Conservation (phyloP, 2,797 vertebrate genomes). For the Tiaroga cobitis region DNA sequence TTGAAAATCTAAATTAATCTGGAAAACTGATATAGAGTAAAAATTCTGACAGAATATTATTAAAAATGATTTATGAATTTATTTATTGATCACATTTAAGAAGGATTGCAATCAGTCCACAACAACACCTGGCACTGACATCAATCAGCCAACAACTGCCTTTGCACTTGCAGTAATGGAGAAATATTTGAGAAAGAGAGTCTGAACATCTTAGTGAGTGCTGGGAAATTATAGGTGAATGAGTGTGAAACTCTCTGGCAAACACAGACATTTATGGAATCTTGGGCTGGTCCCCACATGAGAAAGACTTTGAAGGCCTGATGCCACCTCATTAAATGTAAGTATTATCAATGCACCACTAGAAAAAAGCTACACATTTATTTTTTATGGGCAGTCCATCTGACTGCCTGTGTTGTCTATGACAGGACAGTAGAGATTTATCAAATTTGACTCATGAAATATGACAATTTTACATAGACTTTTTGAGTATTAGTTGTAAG, state of each 20-base stretch:
- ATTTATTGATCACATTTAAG: too few relatives aligned
- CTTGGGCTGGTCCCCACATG: constrained; percentile 4
- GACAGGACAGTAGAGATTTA: constrained; percentile 30
- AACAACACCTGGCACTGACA: background rate
- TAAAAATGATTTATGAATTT: background rate
- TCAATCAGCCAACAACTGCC: background rate
- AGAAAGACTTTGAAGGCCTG: constrained; percentile 50
- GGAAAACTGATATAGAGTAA: background rate
- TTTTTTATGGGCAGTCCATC: constrained; percentile 51
- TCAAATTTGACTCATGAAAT: constrained; percentile 35
- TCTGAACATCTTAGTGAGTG: background rate
- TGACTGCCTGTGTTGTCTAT: constrained; percentile 27
- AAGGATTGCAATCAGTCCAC: background rate
- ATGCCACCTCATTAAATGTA: constrained; percentile 49
- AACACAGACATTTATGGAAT: constrained; percentile 32
- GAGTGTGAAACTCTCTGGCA: constrained; percentile 18
- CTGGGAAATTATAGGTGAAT: constrained; percentile 28
- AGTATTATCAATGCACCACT: constrained; percentile 42
- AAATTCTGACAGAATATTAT: background rate
- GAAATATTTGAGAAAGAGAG: constrained; percentile 1
- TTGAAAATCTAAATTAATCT: background rate
- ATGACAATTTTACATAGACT: background rate
- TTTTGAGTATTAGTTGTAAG: background rate
- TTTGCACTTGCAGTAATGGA: background rate
- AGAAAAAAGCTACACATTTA: constrained; percentile 46